phyloP scores from a whole-genome alignment of 1,140 invertebrate species.

The Lucilia sericata region DNA sequence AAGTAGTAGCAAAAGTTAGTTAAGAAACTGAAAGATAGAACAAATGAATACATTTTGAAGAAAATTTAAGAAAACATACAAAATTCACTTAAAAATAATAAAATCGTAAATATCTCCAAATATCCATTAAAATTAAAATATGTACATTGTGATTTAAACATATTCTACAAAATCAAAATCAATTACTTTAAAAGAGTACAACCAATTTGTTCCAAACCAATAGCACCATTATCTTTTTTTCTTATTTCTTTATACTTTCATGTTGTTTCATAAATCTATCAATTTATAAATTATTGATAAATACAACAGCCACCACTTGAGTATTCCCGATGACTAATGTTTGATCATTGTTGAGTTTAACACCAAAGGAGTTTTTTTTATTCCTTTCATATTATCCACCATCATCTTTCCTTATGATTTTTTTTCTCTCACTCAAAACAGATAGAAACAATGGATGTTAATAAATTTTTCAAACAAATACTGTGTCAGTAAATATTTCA shows the following conservation, averaged over 20 bases:
- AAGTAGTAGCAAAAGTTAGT: no score
- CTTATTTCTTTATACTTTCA: neutral
- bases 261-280: slow-evolving; percentile 24
- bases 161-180: no score
- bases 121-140: no score
- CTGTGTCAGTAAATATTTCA: slow-evolving; percentile 25
- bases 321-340: slow-evolving; percentile 10
- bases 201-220: no score
- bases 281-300: slow-evolving; percentile 25
- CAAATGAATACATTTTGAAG: no score
- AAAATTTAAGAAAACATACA: no score
- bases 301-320: slow-evolving; percentile 13
- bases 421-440: neutral
- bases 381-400: neutral
- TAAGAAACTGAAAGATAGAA: no score
- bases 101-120: no score
- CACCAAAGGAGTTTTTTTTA: neutral
- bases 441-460: slow-evolving; percentile 6
- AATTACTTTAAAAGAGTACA: no score
- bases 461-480: slow-evolving; percentile 20
- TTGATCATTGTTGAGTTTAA: slow-evolving; percentile 15
- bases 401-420: neutral
- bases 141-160: no score
- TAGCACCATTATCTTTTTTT: no score
- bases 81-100: no score